Evolutionary conservation across 1,140 invertebrate genomes (phyloP).

Genomic region (Delia radicum): DNA sequence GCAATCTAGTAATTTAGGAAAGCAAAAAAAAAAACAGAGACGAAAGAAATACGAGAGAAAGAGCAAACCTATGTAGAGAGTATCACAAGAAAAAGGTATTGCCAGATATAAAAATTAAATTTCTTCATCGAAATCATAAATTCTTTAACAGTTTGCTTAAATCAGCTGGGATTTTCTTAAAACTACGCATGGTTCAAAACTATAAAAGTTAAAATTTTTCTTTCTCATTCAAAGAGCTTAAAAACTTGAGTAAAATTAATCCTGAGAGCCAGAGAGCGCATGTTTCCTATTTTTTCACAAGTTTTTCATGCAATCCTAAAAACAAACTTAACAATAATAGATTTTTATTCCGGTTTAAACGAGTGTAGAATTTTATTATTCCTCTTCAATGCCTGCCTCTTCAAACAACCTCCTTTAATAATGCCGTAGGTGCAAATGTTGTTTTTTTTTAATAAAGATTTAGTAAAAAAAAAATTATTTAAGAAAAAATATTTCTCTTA

Average conservation of each 20-base stretch:
- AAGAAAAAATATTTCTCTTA: too few species aligned
- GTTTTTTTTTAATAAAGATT: background rate
- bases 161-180: background rate
- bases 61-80: too few species aligned
- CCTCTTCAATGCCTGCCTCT: background rate
- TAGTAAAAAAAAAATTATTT: background rate
- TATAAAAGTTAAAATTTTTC: background rate
- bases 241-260: too few species aligned
- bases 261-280: too few species aligned
- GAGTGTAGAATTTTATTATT: constrained; percentile 5
- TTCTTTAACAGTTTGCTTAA: background rate
- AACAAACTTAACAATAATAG: background rate
- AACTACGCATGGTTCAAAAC: background rate
- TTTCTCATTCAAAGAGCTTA: background rate
- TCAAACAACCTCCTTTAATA: background rate
- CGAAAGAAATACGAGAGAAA: too few species aligned
- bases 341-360: constrained; percentile 4
- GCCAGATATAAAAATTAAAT: background rate
- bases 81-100: background rate
- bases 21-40: background rate
- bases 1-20: background rate
- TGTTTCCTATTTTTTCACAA: too few species aligned
- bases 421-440: background rate
- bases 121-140: background rate
- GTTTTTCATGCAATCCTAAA: background rate